Evolutionary conservation across 2,888 invertebrate genomes (phyloP), one percentile per base, ranked within the genome.

Genomic region (Agonopterix heracliana): DNA sequence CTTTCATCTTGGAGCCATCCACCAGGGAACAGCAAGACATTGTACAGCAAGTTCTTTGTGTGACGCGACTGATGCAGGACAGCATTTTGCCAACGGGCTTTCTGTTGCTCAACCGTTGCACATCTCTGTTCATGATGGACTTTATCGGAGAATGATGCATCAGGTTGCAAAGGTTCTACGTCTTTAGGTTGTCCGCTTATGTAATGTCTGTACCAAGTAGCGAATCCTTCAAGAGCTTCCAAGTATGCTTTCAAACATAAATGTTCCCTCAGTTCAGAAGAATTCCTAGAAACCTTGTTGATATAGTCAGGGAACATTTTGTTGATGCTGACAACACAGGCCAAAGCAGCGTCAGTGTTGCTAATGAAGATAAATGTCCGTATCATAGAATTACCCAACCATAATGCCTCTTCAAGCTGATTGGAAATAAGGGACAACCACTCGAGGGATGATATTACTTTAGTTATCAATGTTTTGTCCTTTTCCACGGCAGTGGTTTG

Each of bases 381-480:
- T 66, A 97, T 94, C 72, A 98, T 90, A 11, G 95, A 93, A 89
- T 98, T 98, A n/a, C 95, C 93, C 70, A 98, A 93, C 90, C 93
- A 93, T 14, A 98, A 72, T 9, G 95, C 93, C 79, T 97, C 97
- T 40, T 92, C 90, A 41, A 93, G 81, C 77, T 97, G 97, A 45
- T 92, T 89, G 10, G 92, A 90, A 66, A 96, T 92, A 63, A 96
- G 93, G 17, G 94, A 90, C 8, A 98, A 80, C 96, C 97, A 98
- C 73, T 98, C 97, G 2, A 98, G 83, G 1, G 96, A 87, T 50
- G 77, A 71, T 59, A 89, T 81, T 1, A 82, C 85, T 71, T 80
- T 86, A 40, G 59, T 68, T 13, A 87, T 74, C 54, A 88, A 66
- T 12, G 71, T 73, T 64, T 87, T 88, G 50, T 88, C 85, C 53